These are phyloP conservation scores for Cerceris rybyensis DNA, from an alignment of 2,888 invertebrate genomes.

Conservation along the genomic window DNA sequence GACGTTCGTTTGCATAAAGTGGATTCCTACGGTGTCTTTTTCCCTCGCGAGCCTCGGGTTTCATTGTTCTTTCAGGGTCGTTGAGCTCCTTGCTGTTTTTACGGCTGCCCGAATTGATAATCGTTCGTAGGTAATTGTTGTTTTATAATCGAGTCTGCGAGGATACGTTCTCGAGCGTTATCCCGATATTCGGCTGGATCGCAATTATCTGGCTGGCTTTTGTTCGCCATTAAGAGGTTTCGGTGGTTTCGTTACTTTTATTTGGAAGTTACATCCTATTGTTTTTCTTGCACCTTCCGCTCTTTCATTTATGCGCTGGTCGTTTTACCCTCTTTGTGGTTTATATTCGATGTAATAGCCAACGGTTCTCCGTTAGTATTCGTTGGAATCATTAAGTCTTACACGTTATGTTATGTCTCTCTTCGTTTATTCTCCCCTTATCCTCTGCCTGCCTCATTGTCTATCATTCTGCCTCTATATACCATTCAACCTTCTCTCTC, in stretches of 20 bases:
- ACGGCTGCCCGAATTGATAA: not conserved
- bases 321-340: not conserved
- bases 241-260: not conserved
- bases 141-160: not conserved
- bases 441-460: not conserved
- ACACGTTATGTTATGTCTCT: not conserved
- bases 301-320: constrained; percentile 7
- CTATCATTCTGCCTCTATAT: not conserved
- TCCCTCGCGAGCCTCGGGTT: not conserved
- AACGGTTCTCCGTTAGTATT: constrained; percentile 16
- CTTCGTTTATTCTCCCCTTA: not conserved
- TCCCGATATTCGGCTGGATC: too few relatives aligned
- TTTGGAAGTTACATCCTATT: not conserved
- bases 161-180: too few relatives aligned
- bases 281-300: not conserved
- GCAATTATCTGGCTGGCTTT: not conserved
- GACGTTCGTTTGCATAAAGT: constrained; percentile 45
- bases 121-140: not conserved
- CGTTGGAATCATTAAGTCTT: constrained; percentile 7
- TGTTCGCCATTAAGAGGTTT: not conserved
- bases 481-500: not conserved
- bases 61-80: too few relatives aligned
- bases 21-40: constrained; percentile 10
- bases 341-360: constrained; percentile 43
- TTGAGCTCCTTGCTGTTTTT: too few relatives aligned